These are phyloP conservation scores for Drosophila malerkotliana DNA, from an alignment of 1,140 invertebrate genomes.

Conservation along the genomic window DNA sequence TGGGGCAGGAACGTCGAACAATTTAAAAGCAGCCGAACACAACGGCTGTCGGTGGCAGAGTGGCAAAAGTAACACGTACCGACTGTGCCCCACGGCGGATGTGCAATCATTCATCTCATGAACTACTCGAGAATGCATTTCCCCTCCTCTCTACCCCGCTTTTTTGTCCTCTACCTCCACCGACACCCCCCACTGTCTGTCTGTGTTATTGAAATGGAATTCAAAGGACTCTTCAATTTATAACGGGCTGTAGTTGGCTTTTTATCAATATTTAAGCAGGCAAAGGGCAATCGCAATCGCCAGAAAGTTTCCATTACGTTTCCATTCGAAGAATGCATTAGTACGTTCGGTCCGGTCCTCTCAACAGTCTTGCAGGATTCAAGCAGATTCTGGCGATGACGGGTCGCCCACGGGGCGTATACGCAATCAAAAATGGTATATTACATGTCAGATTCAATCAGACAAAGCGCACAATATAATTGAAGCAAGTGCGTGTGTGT, in stretches of 20 bases:
- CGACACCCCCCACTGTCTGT: constrained; percentile 1
- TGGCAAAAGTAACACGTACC: constrained; percentile 73
- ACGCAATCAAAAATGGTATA: constrained; percentile 77
- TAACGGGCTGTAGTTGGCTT: constrained; percentile 49
- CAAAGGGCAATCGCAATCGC: constrained; percentile 38
- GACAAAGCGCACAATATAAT: constrained; percentile 73
- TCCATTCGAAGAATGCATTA: constrained; percentile 48
- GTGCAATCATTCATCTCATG: constrained; percentile 64
- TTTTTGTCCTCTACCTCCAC: not conserved
- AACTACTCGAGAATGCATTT: constrained; percentile 54
- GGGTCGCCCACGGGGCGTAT: constrained; percentile 54
- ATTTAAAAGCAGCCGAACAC: constrained; percentile 62
- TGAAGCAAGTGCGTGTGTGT: constrained; percentile 56
- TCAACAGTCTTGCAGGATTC: not conserved
- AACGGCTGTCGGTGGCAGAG: constrained; percentile 50
- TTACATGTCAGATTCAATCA: constrained; percentile 80
- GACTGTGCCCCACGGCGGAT: constrained; percentile 63
- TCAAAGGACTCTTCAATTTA: constrained; percentile 44
- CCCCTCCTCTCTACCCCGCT: not conserved
- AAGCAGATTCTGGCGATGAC: constrained; percentile 28
- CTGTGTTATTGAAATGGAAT: constrained; percentile 57
- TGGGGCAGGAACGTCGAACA: constrained; percentile 35
- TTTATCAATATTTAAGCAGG: constrained; percentile 70
- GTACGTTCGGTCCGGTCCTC: constrained; percentile 18
- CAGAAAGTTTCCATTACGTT: constrained; percentile 17